These are phyloP conservation scores for Gavialis gangeticus DNA, from an alignment of 2,113 vertebrate genomes.

Conservation along the genomic window DNA sequence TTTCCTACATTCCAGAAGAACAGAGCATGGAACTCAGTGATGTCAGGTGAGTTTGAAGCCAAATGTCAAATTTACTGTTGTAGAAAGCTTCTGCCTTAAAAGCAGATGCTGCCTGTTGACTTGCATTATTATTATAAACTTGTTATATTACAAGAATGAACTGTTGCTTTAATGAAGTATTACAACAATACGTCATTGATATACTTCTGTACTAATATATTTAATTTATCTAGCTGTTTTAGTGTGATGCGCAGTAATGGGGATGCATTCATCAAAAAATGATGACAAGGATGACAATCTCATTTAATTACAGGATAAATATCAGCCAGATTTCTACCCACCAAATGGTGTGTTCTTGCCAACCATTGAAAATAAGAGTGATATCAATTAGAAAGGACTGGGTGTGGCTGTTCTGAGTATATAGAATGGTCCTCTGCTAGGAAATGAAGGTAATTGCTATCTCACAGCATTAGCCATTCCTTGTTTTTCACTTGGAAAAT, in stretches of 20 bases:
- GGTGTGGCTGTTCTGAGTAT: background rate
- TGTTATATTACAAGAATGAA: background rate
- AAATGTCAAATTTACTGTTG: background rate
- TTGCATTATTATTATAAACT: background rate
- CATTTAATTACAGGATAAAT: background rate
- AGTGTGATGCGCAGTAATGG: background rate
- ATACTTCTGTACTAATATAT: background rate
- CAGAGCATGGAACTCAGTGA: background rate
- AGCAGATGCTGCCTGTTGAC: background rate
- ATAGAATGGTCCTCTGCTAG: background rate
- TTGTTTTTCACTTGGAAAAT: background rate
- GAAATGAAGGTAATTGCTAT: background rate
- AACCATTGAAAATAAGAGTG: background rate
- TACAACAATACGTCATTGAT: background rate
- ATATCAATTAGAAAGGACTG: background rate
- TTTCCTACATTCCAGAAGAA: background rate
- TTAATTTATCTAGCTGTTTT: background rate
- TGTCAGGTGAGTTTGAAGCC: background rate
- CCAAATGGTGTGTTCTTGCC: background rate
- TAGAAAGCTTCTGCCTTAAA: background rate
- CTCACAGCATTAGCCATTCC: background rate
- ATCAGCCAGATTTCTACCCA: background rate
- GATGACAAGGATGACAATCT: background rate
- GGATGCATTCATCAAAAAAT: background rate
- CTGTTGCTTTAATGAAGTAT: background rate